Base-by-base conservation (phyloP, 2,113 vertebrate species). In the Nansenia antarctica region DNA sequence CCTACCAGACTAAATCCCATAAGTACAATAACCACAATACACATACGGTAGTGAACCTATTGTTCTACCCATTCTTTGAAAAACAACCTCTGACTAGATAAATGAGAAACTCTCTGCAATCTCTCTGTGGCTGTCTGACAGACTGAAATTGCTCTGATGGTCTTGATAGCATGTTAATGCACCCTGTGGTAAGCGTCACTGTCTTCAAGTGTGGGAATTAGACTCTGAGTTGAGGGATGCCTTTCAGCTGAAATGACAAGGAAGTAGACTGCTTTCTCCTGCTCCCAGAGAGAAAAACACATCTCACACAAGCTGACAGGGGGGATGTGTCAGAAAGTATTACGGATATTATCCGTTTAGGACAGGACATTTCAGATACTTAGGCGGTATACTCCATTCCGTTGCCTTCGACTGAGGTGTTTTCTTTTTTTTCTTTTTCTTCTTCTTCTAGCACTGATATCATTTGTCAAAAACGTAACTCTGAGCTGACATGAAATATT, bases 121-220 rank as follows among this genome's bases (percentile, higher is more conserved):
- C 85, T 86, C 85, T 85, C 76, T 68, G 70, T 72, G 85, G 82
- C 77, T 88, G 85, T 87, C 71, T 86, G 86, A 83, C 87, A 79
- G 58, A 30, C 71, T 78, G 79, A 90, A 91, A 89, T 88, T 82
- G 77, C 83, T 82, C 80, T 82, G 81, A 84, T 91, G 81, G 89
- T 87, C 73, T 84, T 87, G 86, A 86, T 91, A 85, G 77, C 81
- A 82, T 82, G 67, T 87, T 91, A 90, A 89, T 89, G 73, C 54
- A 71, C 70, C 77, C 83, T 82, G 61, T 79, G 78, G 88, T 77
- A 76, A 60, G 64, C 63, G 64, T 72, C 14, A 74, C 76, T 67
- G 74, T 80, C 88, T 86, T 85, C 88, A 87, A 77, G 85, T 87
- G 86, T 85, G 81, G 78, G 87, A 89, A 87, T 90, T 92, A 85